Percentiles rank a stretch among this genome's conserved stretches.
These are phyloP conservation scores for Drosophila sulfurigaster DNA, from an alignment of 1,140 invertebrate genomes.

Conservation along the genomic window DNA sequence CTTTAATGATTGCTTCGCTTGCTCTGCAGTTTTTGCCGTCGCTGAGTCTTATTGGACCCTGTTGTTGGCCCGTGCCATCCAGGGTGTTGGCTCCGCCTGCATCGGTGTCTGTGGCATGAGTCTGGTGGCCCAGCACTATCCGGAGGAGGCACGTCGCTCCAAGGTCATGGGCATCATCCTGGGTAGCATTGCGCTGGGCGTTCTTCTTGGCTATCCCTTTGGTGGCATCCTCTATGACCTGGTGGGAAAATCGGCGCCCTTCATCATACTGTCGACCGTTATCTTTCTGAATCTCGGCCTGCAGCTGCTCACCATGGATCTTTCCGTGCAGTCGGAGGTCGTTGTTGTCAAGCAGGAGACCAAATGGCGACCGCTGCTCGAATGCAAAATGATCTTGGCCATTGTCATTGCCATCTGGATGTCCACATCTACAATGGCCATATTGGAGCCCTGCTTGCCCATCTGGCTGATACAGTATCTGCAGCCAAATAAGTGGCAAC, in stretches of 20 bases:
- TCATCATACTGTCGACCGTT: constrained; percentile 88
- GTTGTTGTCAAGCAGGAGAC: constrained; percentile 53
- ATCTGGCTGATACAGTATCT: constrained; percentile 91
- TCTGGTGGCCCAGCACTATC: constrained; percentile 86
- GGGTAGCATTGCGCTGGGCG: constrained; percentile 92
- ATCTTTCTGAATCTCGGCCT: constrained; percentile 86
- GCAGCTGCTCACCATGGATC: constrained; percentile 76
- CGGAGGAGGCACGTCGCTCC: constrained; percentile 86
- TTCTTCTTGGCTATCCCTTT: constrained; percentile 92
- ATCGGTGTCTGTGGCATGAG: constrained; percentile 91
- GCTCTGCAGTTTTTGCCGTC: constrained; percentile 91
- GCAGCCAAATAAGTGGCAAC: constrained; percentile 91
- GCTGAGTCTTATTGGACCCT: constrained; percentile 91
- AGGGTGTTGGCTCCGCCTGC: constrained; percentile 94
- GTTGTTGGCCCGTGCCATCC: constrained; percentile 92
- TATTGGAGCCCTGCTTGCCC: constrained; percentile 92
- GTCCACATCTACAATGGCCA: constrained; percentile 92
- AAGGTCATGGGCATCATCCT: constrained; percentile 91
- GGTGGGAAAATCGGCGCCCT: constrained; percentile 90
- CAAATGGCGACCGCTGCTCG: constrained; percentile 87
- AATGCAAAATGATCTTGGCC: constrained; percentile 87
- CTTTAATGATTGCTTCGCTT: background rate
- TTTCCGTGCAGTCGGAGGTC: constrained; percentile 73
- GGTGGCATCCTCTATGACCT: constrained; percentile 91
- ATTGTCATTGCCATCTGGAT: constrained; percentile 89